Evolutionary conservation across 2,888 invertebrate species (phyloP).

Genomic region (Tineola bisselliella): DNA sequence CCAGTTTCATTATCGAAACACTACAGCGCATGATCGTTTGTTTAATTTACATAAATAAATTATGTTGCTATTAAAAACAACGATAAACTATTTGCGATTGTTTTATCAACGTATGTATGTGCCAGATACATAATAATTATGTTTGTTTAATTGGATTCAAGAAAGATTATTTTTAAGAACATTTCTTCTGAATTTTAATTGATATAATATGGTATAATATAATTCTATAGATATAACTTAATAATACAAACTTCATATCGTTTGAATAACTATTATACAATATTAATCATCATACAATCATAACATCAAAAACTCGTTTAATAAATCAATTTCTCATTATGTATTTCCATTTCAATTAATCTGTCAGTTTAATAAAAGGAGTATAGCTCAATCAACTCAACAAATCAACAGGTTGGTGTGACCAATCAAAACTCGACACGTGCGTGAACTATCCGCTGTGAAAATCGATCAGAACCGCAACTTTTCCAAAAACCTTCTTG

Average conservation of each 20-base stretch:
- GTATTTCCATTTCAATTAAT: slow-evolving; percentile 28
- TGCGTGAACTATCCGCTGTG: slow-evolving; percentile 63
- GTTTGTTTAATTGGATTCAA: too few relatives aligned
- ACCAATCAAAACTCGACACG: slow-evolving; percentile 44
- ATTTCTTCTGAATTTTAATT: too few relatives aligned
- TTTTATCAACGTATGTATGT: slow-evolving; percentile 20
- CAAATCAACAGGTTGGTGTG: slow-evolving; percentile 30
- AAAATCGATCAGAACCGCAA: slow-evolving; percentile 53
- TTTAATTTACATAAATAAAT: not conserved
- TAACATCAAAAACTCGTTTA: not conserved
- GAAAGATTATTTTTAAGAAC: too few relatives aligned
- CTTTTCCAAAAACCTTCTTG: slow-evolving; percentile 39
- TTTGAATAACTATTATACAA: too few relatives aligned
- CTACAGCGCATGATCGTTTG: not conserved
- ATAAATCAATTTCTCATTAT: slow-evolving; percentile 19
- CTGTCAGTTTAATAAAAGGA: slow-evolving; percentile 23
- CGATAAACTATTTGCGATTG: slow-evolving; percentile 16
- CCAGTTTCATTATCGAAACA: not conserved
- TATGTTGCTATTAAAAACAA: too few relatives aligned
- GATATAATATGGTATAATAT: too few relatives aligned
- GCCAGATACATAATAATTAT: too few relatives aligned
- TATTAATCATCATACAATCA: not conserved
- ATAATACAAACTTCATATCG: too few relatives aligned
- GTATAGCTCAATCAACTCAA: slow-evolving; percentile 30
- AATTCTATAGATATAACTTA: too few relatives aligned